Conservation (phyloP, 2,888 invertebrate species). For the Catocala nupta region DNA sequence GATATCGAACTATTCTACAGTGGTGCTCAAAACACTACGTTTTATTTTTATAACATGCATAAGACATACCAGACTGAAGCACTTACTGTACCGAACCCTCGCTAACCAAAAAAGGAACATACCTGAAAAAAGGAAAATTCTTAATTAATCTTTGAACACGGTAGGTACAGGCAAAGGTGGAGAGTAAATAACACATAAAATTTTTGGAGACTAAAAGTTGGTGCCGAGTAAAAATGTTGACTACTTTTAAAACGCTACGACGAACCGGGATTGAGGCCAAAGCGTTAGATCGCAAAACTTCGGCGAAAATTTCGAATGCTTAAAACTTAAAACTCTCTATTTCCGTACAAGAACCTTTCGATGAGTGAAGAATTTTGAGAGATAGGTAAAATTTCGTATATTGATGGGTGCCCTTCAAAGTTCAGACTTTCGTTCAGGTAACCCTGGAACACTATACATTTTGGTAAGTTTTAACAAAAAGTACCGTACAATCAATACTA, state of each 20-base stretch:
- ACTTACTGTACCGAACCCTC: conserved; percentile 23
- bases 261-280: conserved; percentile 32
- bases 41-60: not conserved
- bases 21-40: conserved; percentile 7
- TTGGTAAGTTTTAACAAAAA: too few relatives aligned
- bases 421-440: not conserved
- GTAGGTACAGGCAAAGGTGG: not conserved
- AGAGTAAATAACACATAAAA: conserved; percentile 17
- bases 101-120: conserved; percentile 30
- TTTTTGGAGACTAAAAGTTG: conserved; percentile 28
- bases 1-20: conserved; percentile 32
- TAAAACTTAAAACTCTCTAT: conserved; percentile 53
- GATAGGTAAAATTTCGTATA: not conserved
- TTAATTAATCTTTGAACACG: conserved; percentile 1
- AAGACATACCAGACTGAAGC: not conserved
- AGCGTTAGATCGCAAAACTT: conserved; percentile 56
- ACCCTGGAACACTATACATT: not conserved
- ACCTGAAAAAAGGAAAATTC: conserved; percentile 41
- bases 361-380: conserved; percentile 14
- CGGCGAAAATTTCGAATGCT: conserved; percentile 58
- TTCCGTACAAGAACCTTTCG: conserved; percentile 37
- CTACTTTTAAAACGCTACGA: conserved; percentile 52
- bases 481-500: too few relatives aligned
- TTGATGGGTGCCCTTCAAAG: not conserved
- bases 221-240: conserved; percentile 29